These are phyloP conservation scores for Pseudococcus viburni DNA, from an alignment of 2,888 invertebrate genomes.

Conservation along the genomic window DNA sequence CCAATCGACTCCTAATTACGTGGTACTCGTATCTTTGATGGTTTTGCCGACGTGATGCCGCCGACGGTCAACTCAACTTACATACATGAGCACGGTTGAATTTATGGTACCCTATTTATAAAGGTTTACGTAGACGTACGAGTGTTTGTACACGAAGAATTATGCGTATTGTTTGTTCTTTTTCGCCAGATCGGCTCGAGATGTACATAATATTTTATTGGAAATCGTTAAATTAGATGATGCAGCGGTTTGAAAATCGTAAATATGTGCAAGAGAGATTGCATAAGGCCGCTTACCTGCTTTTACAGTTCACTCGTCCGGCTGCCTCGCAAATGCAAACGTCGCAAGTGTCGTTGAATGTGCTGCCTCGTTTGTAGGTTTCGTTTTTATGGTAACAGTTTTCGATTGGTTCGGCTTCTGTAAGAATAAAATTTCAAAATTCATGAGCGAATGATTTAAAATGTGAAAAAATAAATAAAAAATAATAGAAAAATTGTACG, in stretches of 20 bases:
- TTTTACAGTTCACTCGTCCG: conserved; percentile 82
- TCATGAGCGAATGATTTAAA: no score
- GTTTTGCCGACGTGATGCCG: background rate
- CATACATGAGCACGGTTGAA: background rate
- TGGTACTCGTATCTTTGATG: background rate
- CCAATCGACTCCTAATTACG: conserved; percentile 32
- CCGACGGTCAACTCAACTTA: background rate
- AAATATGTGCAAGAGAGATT: background rate
- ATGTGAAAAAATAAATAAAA: no score
- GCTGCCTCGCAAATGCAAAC: conserved; percentile 83
- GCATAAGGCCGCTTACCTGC: conserved; percentile 73
- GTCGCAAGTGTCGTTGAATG: conserved; percentile 85
- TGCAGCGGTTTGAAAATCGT: background rate
- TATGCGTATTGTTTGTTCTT: background rate
- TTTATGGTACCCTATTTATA: conserved; percentile 6
- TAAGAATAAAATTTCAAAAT: background rate
- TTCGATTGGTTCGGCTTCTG: conserved; percentile 72
- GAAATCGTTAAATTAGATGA: conserved; percentile 40
- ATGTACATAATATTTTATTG: background rate
- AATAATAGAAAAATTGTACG: no score
- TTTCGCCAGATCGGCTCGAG: background rate
- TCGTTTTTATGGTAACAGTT: conserved; percentile 80
- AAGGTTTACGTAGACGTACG: background rate
- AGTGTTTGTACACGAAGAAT: background rate
- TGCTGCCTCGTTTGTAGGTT: conserved; percentile 81